phyloP scores from a whole-genome alignment of 2,797 vertebrate genomes.

The Girardinus metallicus region DNA sequence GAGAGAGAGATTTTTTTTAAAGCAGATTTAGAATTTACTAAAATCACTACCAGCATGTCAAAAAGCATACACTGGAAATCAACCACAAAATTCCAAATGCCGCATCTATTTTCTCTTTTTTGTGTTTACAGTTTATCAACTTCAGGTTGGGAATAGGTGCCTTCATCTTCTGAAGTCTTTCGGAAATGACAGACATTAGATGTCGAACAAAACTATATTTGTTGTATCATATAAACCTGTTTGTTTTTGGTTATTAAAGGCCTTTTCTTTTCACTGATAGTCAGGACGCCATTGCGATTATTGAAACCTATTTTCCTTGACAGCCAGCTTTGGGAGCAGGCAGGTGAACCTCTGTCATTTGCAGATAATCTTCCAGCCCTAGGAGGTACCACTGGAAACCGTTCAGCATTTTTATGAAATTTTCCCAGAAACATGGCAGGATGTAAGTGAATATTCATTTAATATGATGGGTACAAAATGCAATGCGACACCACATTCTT shows the following conservation, averaged over 20 bases:
- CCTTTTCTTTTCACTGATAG: constrained; percentile 54
- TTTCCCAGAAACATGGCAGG: constrained; percentile 45
- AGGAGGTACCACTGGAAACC: constrained; percentile 55
- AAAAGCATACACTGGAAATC: background rate
- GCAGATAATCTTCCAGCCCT: constrained; percentile 60
- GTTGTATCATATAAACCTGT: constrained; percentile 32
- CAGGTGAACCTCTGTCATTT: constrained; percentile 67
- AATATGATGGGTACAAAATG: constrained; percentile 38
- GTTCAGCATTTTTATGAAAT: constrained; percentile 43
- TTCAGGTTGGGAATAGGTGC: constrained; percentile 2
- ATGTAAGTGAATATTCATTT: constrained; percentile 24
- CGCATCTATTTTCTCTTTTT: background rate
- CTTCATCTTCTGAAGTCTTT: constrained; percentile 19
- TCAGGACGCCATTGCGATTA: constrained; percentile 65
- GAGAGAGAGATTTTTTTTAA: background rate
- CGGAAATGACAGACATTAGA: constrained; percentile 18
- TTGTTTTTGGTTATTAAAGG: constrained; percentile 61
- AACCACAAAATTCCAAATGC: background rate
- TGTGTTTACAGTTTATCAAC: constrained; percentile 3
- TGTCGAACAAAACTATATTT: constrained; percentile 42
- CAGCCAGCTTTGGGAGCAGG: constrained; percentile 58
- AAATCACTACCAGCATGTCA: background rate
- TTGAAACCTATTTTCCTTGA: constrained; percentile 72
- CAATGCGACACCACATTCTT: constrained; percentile 20
- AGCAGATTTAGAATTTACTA: background rate